Evolutionary conservation across 2,797 vertebrate species (phyloP), one percentile per base, ranked within the genome.

Genomic region (Amblyopsis hoosieri): DNA sequence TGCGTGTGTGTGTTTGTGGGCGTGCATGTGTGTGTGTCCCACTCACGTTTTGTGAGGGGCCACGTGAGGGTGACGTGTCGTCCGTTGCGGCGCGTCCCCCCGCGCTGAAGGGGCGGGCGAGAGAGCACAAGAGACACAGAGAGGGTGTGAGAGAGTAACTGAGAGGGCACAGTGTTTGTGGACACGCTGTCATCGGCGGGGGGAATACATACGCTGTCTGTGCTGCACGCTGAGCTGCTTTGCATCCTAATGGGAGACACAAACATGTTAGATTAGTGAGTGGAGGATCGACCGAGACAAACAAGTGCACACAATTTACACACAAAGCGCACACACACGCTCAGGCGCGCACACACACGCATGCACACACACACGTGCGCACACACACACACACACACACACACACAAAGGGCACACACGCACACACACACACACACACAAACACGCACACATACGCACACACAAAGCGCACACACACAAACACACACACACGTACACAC

Each of bases 41-140:
- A 93, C 93, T 94, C 92, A 94, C 93, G 91, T 93, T 90, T 94
- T 94, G 83, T 93, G 93, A 88, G 92, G 92, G 19, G 90, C 92
- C 76, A 93, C 85, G 1, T 72, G 86, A 76, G 89, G 85, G 74
- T 83, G 90, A 68, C 77, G 84, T 79, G 82, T 80, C 87, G 88
- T 88, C 79, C 85, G 87, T 56, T 76, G 68, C 70, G 79, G 90
- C 70, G 81, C 75, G 72, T 89, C 86, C 58, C 89, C 87, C 72
- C 80, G 83, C 56, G 71, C 87, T 90, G 68, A 60, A 12, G 64
- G 23, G 66, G 64, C 54, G 15, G 62, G 12, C 76, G 19, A 48
- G 45, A 62, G 14, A 73, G 45, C 37, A 42, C 23, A 67, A 3
- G 10, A 7, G 23, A 11, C 13, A 47, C 46, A 13, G n/a, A 55